Evolutionary conservation across 1,140 invertebrate species (phyloP).

Genomic region (Heterodera carotae): DNA sequence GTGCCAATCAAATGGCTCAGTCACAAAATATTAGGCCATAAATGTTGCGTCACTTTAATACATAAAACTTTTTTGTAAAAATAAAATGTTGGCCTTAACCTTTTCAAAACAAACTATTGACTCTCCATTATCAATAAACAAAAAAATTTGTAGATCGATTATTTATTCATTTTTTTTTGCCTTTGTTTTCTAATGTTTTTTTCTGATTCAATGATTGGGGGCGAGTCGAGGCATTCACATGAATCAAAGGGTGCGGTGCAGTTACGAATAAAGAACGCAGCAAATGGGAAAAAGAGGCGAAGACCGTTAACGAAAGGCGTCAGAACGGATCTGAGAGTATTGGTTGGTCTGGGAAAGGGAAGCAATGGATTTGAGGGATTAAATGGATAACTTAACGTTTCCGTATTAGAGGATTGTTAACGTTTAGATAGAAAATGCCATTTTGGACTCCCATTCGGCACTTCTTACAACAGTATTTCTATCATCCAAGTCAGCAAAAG

Average conservation of each 20-base stretch:
- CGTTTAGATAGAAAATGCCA: conserved; percentile 38
- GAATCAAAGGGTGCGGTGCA: neutral
- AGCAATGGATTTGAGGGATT: too few species aligned
- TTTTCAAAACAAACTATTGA: too few species aligned
- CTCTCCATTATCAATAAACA: too few species aligned
- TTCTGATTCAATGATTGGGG: neutral
- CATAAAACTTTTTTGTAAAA: conserved; percentile 14
- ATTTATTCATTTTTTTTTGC: too few species aligned
- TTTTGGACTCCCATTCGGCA: conserved; percentile 9
- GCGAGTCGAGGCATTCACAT: neutral
- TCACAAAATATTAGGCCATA: neutral
- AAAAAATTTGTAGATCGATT: too few species aligned
- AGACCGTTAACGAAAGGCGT: neutral
- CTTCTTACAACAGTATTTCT: conserved; percentile 29
- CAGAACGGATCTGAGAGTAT: neutral
- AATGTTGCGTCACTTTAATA: neutral
- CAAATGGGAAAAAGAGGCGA: neutral
- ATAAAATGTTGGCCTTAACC: too few species aligned
- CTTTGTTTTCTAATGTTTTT: too few species aligned
- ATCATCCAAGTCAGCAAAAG: neutral
- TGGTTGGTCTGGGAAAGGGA: neutral
- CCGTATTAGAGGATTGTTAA: neutral
- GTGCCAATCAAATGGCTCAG: conserved; percentile 39
- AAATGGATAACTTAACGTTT: too few species aligned
- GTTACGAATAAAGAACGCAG: neutral